These are phyloP conservation scores for Mythimna ferrago DNA, from an alignment of 2,888 invertebrate species.

Conservation along the genomic window DNA sequence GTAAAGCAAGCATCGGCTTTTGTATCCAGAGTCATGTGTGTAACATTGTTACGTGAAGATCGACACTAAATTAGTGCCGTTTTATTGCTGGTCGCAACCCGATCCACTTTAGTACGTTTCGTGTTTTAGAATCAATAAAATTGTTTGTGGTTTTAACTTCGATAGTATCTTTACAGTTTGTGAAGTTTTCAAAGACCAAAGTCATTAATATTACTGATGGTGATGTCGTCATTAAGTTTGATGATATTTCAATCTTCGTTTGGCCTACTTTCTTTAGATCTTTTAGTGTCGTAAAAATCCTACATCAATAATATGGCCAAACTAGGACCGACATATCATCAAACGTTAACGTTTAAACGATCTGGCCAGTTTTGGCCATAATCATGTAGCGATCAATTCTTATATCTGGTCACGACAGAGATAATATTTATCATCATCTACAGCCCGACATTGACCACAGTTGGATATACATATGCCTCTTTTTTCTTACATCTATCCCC, in stretches of 20 bases:
- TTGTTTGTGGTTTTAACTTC: conserved; percentile 26
- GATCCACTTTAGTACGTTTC: conserved; percentile 38
- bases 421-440: too few relatives aligned
- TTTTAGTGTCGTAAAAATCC: too few relatives aligned
- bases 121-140: conserved; percentile 47
- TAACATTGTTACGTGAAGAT: conserved; percentile 78
- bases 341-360: too few relatives aligned
- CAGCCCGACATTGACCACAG: neutral
- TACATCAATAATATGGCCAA: too few relatives aligned
- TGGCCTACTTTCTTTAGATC: too few relatives aligned
- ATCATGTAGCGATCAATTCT: too few relatives aligned
- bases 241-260: too few relatives aligned
- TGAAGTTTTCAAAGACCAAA: neutral
- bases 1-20: conserved; percentile 80
- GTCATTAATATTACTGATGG: neutral
- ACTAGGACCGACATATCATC: too few relatives aligned
- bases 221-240: neutral
- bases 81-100: conserved; percentile 50
- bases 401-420: too few relatives aligned
- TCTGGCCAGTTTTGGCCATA: too few relatives aligned
- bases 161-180: conserved; percentile 2
- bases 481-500: neutral
- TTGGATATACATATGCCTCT: neutral
- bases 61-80: conserved; percentile 47
- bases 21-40: conserved; percentile 78